Base-by-base conservation (phyloP, 2,888 invertebrate genomes). In the Mantis religiosa region DNA sequence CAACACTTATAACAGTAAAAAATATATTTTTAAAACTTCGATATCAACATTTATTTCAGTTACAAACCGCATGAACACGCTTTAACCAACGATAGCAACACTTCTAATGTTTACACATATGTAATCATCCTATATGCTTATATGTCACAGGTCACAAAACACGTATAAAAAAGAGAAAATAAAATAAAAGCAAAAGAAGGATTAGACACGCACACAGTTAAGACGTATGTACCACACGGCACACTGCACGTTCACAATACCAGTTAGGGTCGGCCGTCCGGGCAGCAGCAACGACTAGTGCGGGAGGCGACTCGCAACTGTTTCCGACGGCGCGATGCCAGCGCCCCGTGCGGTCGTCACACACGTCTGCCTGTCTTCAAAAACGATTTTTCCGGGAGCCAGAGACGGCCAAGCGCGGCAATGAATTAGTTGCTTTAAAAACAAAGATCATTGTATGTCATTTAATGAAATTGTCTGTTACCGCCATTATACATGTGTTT, bases 251-350 rank as follows among this genome's bases (percentile, higher is more conserved):
- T 7, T 85, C 85, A 85, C 85, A 85, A 85, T 41, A 54, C 54
- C 54, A 15, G 25, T 15, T 71, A 25, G 20, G 20, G 54, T 71
- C 54, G 54, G 54, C 54, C 54, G 54, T 71, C 54, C 54, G 54
- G 54, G 54, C 54, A 71, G 54, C 54, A 71, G 54, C 54, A 71
- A 86, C 71, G 81, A 20, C 86, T 81, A 71, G 86, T n/a, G 30
- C 86, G 86, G 86, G 81, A 85, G 85, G 47, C 85, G 47, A 47
- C 41, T 85, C 47, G 85, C 86, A 27, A 86, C 86, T 86, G 71
- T 86, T 86, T 86, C 86, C 86, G 81, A 54, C 54, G 54, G 54
- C 81, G 86, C 86, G 86, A 86, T 86, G 86, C 86, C 86, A 86
- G 86, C 86, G 86, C 86, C 28, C 86, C 86, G 81, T 81, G 86